Conservation (phyloP, 2,797 vertebrate genomes). For the Myoxocephalus aenaeus region DNA sequence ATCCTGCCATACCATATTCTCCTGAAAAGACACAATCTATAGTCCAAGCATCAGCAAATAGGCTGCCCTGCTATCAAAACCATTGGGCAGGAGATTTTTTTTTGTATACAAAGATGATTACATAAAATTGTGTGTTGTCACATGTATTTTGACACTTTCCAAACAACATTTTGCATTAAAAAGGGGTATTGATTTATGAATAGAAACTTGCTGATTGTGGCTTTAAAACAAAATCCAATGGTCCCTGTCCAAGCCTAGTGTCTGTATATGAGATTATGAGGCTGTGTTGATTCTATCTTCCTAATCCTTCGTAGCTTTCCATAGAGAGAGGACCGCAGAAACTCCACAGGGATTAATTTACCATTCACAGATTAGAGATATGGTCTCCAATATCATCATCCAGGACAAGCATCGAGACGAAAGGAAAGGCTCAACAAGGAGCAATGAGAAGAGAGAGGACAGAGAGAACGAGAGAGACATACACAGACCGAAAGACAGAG, state of each 20-base stretch:
- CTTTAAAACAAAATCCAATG: constrained; percentile 66
- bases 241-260: constrained; percentile 58
- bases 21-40: constrained; percentile 58
- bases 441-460: constrained; percentile 41
- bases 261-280: constrained; percentile 76
- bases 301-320: constrained; percentile 75
- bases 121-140: background rate
- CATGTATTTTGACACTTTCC: background rate
- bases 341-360: constrained; percentile 81
- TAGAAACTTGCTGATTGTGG: constrained; percentile 58
- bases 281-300: constrained; percentile 76
- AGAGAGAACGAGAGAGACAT: constrained; percentile 21
- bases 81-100: background rate
- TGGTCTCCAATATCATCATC: constrained; percentile 74
- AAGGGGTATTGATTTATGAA: constrained; percentile 25
- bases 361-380: constrained; percentile 80
- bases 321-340: constrained; percentile 66
- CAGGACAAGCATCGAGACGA: constrained; percentile 69
- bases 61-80: background rate
- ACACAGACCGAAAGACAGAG: constrained; percentile 56
- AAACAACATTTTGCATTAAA: background rate
- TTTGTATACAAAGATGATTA: background rate
- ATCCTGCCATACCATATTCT: constrained; percentile 57
- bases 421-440: constrained; percentile 62
- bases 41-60: constrained; percentile 25